Evolutionary conservation across 2,113 vertebrate species (phyloP).

Genomic region (Tinamus guttatus): DNA sequence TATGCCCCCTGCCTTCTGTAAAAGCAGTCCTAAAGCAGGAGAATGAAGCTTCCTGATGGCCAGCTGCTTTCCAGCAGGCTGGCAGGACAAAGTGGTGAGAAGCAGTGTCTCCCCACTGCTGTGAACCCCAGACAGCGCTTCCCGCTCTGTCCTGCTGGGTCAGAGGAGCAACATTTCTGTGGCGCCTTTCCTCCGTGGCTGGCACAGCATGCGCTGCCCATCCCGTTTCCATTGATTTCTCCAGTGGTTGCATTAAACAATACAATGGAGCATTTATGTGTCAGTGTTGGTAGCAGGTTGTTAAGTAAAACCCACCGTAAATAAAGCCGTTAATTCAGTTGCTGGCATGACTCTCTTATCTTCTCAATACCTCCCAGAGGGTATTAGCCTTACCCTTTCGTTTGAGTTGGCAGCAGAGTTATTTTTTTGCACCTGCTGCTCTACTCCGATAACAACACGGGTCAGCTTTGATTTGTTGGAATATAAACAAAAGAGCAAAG

Average conservation of each 20-base stretch:
- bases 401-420: conserved; percentile 82
- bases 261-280: conserved; percentile 81
- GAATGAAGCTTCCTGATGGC: neutral
- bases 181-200: neutral
- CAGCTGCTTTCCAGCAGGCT: neutral
- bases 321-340: conserved; percentile 80
- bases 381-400: conserved; percentile 77
- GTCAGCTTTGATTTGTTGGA: conserved; percentile 83
- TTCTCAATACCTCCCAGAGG: conserved; percentile 79
- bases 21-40: neutral
- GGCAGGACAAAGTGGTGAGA: neutral
- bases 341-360: conserved; percentile 81
- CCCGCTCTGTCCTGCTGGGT: neutral
- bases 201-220: conserved; percentile 28
- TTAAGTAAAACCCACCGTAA: conserved; percentile 79
- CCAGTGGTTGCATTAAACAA: conserved; percentile 41
- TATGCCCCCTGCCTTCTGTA: neutral
- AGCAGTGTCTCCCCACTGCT: neutral
- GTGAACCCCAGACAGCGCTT: neutral
- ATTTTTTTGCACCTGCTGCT: conserved; percentile 84
- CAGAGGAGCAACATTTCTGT: neutral
- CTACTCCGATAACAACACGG: conserved; percentile 78
- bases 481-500: conserved; percentile 85
- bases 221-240: conserved; percentile 61
- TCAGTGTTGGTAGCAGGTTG: conserved; percentile 67